Evolutionary conservation across 2,888 invertebrate genomes (phyloP).

Genomic region (Willowsia nigromaculata): DNA sequence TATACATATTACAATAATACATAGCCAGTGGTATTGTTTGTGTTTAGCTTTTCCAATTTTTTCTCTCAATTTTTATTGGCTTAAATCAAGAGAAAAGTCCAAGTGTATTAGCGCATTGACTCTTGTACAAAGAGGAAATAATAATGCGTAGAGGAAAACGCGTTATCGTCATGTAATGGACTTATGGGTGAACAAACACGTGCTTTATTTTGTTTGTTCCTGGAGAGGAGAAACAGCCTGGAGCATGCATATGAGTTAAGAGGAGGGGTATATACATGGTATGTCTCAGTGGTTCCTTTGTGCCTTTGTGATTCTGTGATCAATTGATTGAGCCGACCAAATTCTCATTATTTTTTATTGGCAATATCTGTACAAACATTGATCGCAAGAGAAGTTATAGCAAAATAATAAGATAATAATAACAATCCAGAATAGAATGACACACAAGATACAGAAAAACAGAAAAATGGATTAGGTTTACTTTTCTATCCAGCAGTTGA

Average conservation of each 20-base stretch:
- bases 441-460: background rate
- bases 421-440: background rate
- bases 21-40: background rate
- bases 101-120: background rate
- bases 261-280: too few relatives aligned
- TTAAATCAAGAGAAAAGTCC: background rate
- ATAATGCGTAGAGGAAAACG: constrained; percentile 3
- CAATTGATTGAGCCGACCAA: constrained; percentile 54
- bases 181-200: constrained; percentile 45
- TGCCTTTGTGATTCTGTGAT: constrained; percentile 52
- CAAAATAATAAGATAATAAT: constrained; percentile 1
- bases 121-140: background rate
- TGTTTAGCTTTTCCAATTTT: background rate
- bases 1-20: background rate
- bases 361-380: constrained; percentile 43
- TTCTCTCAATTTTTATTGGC: background rate
- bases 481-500: constrained; percentile 28
- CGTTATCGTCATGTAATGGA: constrained; percentile 41
- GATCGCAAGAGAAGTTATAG: background rate
- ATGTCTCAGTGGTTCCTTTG: background rate
- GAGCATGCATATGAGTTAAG: background rate
- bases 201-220: constrained; percentile 43
- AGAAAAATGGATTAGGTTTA: constrained; percentile 46
- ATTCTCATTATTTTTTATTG: constrained; percentile 43
- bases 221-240: constrained; percentile 10